Conservation (phyloP, 2,113 vertebrate genomes). For the Megalops atlanticus region DNA sequence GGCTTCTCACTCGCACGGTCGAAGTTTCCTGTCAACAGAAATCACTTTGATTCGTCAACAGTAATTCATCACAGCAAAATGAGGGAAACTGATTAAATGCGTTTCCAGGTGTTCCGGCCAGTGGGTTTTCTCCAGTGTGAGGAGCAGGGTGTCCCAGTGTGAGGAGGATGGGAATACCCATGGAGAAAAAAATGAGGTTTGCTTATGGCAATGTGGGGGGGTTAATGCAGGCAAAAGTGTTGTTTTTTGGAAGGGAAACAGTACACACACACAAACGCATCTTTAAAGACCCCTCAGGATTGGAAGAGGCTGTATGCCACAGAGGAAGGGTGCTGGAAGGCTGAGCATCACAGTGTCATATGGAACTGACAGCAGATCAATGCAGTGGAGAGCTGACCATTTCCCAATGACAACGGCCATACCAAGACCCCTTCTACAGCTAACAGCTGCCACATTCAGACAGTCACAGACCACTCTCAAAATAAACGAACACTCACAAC, state of each 20-base stretch:
- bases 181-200: conserved; percentile 39
- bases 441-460: background rate
- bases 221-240: no score
- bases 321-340: background rate
- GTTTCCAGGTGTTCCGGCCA: no score
- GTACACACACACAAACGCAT: background rate
- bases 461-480: background rate
- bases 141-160: conserved; percentile 68
- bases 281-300: background rate
- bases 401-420: background rate
- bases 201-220: no score
- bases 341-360: conserved; percentile 11
- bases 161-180: conserved; percentile 77
- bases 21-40: no score
- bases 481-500: background rate
- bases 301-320: conserved; percentile 36
- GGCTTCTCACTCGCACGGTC: no score
- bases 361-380: conserved; percentile 6
- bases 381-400: background rate
- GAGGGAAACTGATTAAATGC: no score
- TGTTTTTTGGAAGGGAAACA: no score
- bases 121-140: conserved; percentile 46
- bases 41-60: no score
- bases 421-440: background rate
- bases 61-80: no score